Percentiles rank a stretch among this genome's conserved stretches.
Conservation (phyloP, 2,113 vertebrate species). For the Lynx canadensis region DNA sequence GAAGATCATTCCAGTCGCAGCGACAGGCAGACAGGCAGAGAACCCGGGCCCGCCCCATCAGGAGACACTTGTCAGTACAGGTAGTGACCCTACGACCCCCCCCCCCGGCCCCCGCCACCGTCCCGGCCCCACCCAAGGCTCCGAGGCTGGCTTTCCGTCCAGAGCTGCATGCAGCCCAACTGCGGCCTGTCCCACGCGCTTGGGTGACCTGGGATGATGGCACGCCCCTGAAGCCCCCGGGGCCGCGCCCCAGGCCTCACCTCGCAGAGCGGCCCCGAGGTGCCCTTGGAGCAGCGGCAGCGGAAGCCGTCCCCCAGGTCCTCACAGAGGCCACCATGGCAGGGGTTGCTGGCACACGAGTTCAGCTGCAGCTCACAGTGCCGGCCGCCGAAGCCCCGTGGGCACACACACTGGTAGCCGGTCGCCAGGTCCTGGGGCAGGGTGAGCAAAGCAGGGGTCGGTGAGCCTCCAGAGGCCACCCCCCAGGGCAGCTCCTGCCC, state of each 20-base stretch:
- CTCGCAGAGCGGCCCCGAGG: slow-evolving; percentile 92
- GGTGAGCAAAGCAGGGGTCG: rapidly evolving
- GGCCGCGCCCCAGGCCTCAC: slow-evolving; percentile 82
- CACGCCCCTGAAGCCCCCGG: rapidly evolving
- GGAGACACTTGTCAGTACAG: background rate
- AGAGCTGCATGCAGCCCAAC: background rate
- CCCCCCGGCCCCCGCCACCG: background rate
- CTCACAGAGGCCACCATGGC: slow-evolving; percentile 89
- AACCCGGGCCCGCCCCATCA: too few relatives aligned
- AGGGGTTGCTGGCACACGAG: slow-evolving; percentile 90
- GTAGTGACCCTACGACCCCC: rapidly evolving
- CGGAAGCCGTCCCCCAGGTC: slow-evolving; percentile 87
- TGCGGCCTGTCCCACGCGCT: rapidly evolving
- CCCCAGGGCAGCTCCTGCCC: rapidly evolving
- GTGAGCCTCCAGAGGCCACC: rapidly evolving
- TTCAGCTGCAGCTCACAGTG: slow-evolving; percentile 92
- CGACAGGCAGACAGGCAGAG: background rate
- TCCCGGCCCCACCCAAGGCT: background rate
- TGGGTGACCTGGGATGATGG: rapidly evolving
- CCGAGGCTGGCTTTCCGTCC: slow-evolving; percentile 33
- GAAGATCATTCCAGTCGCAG: background rate
- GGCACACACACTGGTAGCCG: slow-evolving; percentile 92
- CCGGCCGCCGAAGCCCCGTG: slow-evolving; percentile 89
- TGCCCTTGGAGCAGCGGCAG: slow-evolving; percentile 92
- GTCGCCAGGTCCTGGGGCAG: slow-evolving; percentile 85